Conservation (phyloP, 2,888 invertebrate species). For the Drosophila conformis region DNA sequence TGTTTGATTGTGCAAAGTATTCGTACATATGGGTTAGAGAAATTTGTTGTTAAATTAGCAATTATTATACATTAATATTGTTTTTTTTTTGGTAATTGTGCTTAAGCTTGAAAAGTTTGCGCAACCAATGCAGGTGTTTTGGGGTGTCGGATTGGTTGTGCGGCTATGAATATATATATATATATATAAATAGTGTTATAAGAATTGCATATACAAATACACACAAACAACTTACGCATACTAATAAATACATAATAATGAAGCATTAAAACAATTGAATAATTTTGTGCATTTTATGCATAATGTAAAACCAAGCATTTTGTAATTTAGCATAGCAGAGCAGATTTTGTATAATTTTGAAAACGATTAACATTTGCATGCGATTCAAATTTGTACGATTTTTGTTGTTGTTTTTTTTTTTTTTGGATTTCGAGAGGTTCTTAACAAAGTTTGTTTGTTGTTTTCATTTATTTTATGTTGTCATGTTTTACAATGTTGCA, state of each 20-base stretch:
- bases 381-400: constrained; percentile 50
- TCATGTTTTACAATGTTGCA: constrained; percentile 78
- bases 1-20: constrained; percentile 58
- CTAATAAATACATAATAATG: constrained; percentile 41
- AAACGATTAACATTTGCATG: constrained; percentile 67
- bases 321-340: constrained; percentile 70
- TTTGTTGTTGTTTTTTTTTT: constrained; percentile 6
- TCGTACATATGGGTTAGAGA: constrained; percentile 50
- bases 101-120: constrained; percentile 51
- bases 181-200: constrained; percentile 12
- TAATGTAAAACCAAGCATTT: constrained; percentile 73
- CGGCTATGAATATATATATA: constrained; percentile 6
- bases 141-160: constrained; percentile 35
- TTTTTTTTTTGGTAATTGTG: constrained; percentile 32
- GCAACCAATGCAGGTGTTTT: constrained; percentile 51
- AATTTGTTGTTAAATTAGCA: constrained; percentile 79
- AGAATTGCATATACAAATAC: constrained; percentile 61
- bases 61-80: constrained; percentile 67
- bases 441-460: constrained; percentile 38
- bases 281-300: constrained; percentile 66
- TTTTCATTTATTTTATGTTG: constrained; percentile 55
- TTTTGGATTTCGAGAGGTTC: constrained; percentile 10
- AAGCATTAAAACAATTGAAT: constrained; percentile 72
- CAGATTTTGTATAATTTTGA: constrained; percentile 55
- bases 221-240: constrained; percentile 80